These are phyloP conservation scores for Sceloporus tristichus DNA, from an alignment of 2,113 vertebrate genomes.

Conservation along the genomic window DNA sequence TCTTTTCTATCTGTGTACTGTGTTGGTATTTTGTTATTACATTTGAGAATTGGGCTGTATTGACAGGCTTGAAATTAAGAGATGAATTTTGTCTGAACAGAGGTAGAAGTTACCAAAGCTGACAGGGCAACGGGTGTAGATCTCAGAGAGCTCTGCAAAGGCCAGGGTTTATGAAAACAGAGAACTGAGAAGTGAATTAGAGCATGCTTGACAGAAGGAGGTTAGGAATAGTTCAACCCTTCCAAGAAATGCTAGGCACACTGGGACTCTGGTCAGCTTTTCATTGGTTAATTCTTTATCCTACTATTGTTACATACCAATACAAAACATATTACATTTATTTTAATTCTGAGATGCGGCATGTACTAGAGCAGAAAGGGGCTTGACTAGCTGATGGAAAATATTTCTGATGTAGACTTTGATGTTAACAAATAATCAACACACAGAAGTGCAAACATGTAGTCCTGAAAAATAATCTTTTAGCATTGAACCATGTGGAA, in stretches of 20 bases:
- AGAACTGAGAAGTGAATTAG: slow-evolving; percentile 9
- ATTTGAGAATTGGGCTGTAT: background rate
- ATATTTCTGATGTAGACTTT: background rate
- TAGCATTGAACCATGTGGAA: background rate
- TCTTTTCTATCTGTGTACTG: background rate
- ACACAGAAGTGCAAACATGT: background rate
- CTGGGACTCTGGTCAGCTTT: background rate
- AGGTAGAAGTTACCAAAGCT: background rate
- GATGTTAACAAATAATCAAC: background rate
- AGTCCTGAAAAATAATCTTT: slow-evolving; percentile 2
- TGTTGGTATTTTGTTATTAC: slow-evolving; percentile 1
- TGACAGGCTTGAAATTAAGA: background rate
- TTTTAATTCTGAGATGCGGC: background rate
- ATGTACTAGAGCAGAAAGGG: background rate
- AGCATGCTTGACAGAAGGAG: background rate
- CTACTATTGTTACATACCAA: background rate
- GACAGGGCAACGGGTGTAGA: background rate
- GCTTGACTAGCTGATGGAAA: background rate
- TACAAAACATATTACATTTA: background rate
- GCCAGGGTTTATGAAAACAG: background rate
- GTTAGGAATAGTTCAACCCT: slow-evolving; percentile 9
- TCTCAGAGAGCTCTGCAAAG: background rate
- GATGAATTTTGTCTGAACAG: background rate
- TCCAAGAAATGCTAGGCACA: background rate
- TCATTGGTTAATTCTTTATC: background rate